These are phyloP conservation scores for Cygnus olor DNA, from an alignment of 2,797 vertebrate species.

Conservation along the genomic window DNA sequence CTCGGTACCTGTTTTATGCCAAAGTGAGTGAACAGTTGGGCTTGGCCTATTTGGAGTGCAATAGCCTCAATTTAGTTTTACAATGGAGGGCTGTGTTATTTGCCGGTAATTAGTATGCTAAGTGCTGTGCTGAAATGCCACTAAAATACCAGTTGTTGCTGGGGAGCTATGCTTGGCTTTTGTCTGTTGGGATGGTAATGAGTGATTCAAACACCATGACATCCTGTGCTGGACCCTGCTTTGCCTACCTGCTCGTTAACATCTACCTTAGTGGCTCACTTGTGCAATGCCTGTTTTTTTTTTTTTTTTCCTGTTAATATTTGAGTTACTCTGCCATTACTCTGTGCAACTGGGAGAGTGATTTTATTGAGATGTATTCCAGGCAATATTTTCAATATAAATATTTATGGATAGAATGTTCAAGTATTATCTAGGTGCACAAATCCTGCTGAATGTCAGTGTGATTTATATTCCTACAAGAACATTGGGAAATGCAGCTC, in stretches of 20 bases:
- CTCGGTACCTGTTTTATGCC: fast-evolving
- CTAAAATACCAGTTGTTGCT: background rate
- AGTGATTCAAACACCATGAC: background rate
- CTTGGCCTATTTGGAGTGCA: background rate
- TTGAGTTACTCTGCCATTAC: background rate
- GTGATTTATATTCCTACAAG: conserved; percentile 41
- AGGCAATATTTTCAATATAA: conserved; percentile 56
- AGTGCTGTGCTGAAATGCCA: background rate
- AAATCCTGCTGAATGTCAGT: conserved; percentile 35
- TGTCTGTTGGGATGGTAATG: background rate
- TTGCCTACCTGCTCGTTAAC: background rate
- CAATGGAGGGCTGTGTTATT: background rate
- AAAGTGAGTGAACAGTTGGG: background rate
- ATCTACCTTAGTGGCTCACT: fast-evolving
- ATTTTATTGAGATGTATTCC: conserved; percentile 42
- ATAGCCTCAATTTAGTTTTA: background rate
- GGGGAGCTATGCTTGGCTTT: background rate
- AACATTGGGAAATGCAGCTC: background rate
- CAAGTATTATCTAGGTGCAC: conserved; percentile 23
- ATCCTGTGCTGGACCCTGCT: background rate
- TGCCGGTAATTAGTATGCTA: background rate
- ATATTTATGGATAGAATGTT: conserved; percentile 56
- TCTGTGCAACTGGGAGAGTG: background rate
- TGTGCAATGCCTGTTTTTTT: background rate
- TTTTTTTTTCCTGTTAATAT: background rate